Base-by-base conservation (phyloP, 92 coral and sea anemone species). In the Zoanthus gigantus region DNA sequence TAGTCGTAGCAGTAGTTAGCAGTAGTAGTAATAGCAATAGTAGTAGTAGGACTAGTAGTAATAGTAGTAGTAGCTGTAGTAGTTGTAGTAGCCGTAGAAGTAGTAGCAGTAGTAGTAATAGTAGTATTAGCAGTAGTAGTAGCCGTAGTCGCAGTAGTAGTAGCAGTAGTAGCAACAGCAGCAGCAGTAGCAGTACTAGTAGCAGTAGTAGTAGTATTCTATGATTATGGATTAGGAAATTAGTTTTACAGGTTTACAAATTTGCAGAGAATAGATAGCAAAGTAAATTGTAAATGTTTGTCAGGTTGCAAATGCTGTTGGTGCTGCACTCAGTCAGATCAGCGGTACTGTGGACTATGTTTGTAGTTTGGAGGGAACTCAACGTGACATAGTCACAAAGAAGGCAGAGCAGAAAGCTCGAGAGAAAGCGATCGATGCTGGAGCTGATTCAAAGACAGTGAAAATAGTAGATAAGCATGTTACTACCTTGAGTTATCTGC, bases 291-390 rank as follows among this genome's bases (percentile, higher is more conserved):
- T 14, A 29, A 52, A 53, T 31, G 46, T 77, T 77, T 54, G 3
- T 10, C 37, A 96, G 98, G 96, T 94, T 52, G 98, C 98, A 47
- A 96, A 96, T 88, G 98, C 99, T 18, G 97, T 95, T 58, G 99
- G 98, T 69, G 96, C 99, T 30, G 99, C 98, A 45, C 90, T 96
- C 14, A 92, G 99, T 74, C 93, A 96, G 88, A 95, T 96, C 66
- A 93, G 96, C 84, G 99, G 96, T n/a, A 89, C 84, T 1, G 94
- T 93, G 37, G 98, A 96, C 73, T 86, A 80, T 48, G 95, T 96
- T 15, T 83, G 89, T 77, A 84, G 92, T 78, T 57, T 96, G 69
- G 92, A 79, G 34, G 72, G 73, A 46, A 96, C 76, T 77, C 86
- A 95, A 12, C 94, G 95, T 46, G 91, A 92, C 7, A 82, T 88